Evolutionary conservation across 1,140 invertebrate genomes (phyloP).

Genomic region (Leptopilina boulardi): DNA sequence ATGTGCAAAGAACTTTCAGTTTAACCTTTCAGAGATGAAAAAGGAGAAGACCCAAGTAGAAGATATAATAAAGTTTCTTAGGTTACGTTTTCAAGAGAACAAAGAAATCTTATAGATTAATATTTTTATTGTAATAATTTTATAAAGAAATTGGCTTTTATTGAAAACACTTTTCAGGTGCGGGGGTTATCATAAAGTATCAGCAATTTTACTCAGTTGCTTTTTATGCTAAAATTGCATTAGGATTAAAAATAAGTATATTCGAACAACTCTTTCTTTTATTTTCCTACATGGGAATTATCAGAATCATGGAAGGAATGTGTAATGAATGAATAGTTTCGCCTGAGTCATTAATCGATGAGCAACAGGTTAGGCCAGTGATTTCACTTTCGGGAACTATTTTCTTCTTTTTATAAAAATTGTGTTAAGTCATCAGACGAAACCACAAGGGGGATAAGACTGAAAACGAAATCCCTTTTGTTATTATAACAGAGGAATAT

Average conservation of each 20-base stretch:
- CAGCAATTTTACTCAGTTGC: no score
- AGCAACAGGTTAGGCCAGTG: background rate
- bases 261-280: no score
- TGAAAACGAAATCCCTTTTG: background rate
- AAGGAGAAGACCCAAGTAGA: background rate
- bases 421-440: background rate
- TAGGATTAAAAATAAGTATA: no score
- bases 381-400: background rate
- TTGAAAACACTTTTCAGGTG: background rate
- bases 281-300: no score
- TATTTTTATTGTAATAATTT: background rate
- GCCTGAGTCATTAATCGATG: background rate
- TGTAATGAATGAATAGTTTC: no score
- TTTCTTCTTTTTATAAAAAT: background rate
- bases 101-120: background rate
- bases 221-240: no score
- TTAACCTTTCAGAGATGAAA: constrained; percentile 22
- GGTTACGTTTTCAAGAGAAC: background rate
- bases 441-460: background rate
- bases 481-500: background rate
- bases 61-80: background rate
- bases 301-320: no score
- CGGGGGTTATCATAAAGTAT: background rate
- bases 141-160: background rate
- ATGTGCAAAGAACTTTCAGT: constrained; percentile 16